Conservation (phyloP, 2,113 vertebrate genomes). For the Grallaria varia region DNA sequence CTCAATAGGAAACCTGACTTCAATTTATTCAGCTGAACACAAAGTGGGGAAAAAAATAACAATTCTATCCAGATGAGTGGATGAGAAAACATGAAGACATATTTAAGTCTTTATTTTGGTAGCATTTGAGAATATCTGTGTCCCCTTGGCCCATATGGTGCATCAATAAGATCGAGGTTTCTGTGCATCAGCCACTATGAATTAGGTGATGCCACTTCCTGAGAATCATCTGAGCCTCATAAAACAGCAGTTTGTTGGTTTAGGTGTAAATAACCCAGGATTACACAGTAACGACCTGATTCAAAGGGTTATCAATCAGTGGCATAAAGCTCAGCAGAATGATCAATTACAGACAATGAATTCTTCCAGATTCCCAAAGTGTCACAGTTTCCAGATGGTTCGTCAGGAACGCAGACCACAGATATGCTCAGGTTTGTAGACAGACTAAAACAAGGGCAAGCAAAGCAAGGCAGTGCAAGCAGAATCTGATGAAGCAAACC, state of each 20-base stretch:
- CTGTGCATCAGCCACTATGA: not conserved
- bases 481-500: not conserved
- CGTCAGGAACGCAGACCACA: not conserved
- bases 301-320: not conserved
- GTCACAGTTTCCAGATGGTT: not conserved
- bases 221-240: not conserved
- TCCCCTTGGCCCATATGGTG: not conserved
- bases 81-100: not conserved
- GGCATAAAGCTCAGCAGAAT: not conserved
- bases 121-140: not conserved
- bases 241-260: not conserved
- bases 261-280: not conserved
- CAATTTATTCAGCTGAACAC: not conserved
- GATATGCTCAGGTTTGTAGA: not conserved
- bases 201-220: not conserved
- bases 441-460: not conserved
- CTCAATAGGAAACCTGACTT: not conserved
- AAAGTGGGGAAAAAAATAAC: not conserved
- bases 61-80: not conserved
- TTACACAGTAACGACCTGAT: not conserved
- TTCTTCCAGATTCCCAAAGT: not conserved
- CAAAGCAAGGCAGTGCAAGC: not conserved
- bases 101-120: not conserved
- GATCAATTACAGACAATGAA: not conserved
- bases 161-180: not conserved